Evolutionary conservation across 2,113 vertebrate genomes (phyloP).

Genomic region (Odocoileus virginianus): DNA sequence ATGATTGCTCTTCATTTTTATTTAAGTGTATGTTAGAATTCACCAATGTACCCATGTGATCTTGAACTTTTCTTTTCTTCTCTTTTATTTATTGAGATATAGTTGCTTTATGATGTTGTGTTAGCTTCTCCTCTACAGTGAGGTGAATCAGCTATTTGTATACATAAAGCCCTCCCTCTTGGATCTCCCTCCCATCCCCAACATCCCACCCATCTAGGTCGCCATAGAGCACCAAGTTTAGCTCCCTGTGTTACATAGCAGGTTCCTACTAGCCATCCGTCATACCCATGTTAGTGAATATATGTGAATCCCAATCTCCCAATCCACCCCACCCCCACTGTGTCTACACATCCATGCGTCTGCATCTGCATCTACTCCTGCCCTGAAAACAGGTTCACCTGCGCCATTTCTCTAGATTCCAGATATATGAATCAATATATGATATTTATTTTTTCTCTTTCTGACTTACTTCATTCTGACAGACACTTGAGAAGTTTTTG

Average conservation of each 20-base stretch:
- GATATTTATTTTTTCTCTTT: neutral
- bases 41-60: neutral
- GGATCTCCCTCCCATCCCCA: neutral
- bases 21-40: neutral
- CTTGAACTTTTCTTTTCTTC: neutral
- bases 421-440: neutral
- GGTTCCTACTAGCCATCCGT: neutral
- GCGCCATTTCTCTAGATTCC: neutral
- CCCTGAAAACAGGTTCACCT: neutral
- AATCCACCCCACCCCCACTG: neutral
- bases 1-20: neutral
- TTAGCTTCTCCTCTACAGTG: neutral
- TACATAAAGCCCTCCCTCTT: neutral
- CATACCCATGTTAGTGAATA: neutral
- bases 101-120: neutral
- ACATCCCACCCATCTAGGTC: neutral
- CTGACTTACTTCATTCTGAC: neutral
- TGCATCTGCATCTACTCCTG: neutral
- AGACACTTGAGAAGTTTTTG: neutral
- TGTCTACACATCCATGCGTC: neutral
- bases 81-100: neutral
- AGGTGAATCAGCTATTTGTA: neutral
- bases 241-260: neutral
- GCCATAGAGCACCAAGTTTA: neutral
- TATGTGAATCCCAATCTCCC: too few species aligned